These are phyloP conservation scores for Cephus pygmeus DNA, from an alignment of 2,888 invertebrate species.

Conservation along the genomic window DNA sequence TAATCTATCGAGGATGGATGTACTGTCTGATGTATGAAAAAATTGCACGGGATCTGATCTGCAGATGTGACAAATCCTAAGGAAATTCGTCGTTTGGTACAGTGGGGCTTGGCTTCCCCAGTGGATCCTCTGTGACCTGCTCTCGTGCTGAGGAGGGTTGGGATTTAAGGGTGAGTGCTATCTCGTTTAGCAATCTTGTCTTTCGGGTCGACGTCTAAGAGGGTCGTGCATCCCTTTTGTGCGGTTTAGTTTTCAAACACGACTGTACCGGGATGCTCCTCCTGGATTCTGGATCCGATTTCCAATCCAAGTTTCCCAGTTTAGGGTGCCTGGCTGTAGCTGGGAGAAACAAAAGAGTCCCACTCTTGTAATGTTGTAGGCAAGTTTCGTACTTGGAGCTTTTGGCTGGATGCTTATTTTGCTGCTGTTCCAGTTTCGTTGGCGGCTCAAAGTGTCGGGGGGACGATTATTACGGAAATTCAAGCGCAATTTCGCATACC, in stretches of 20 bases:
- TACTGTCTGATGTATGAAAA: background rate
- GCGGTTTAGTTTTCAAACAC: background rate
- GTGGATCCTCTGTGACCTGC: background rate
- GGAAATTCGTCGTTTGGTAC: background rate
- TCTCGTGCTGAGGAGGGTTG: constrained; percentile 20
- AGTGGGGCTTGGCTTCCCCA: background rate
- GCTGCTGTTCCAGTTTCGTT: background rate
- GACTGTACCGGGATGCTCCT: background rate
- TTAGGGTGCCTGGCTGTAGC: background rate
- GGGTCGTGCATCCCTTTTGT: background rate
- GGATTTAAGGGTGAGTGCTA: constrained; percentile 44
- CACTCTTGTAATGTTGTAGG: background rate
- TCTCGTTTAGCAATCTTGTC: constrained; percentile 41
- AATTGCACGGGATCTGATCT: background rate
- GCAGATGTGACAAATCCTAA: background rate
- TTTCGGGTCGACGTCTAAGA: constrained; percentile 18
- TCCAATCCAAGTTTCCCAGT: background rate
- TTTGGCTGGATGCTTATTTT: background rate
- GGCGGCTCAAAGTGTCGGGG: background rate
- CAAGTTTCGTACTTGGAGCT: background rate
- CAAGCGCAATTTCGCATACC: background rate
- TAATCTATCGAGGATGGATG: background rate
- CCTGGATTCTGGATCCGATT: background rate
- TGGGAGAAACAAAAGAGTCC: background rate
- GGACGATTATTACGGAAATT: background rate